Base-by-base conservation (phyloP, 2,888 invertebrate genomes). In the Chydorus sphaericus region DNA sequence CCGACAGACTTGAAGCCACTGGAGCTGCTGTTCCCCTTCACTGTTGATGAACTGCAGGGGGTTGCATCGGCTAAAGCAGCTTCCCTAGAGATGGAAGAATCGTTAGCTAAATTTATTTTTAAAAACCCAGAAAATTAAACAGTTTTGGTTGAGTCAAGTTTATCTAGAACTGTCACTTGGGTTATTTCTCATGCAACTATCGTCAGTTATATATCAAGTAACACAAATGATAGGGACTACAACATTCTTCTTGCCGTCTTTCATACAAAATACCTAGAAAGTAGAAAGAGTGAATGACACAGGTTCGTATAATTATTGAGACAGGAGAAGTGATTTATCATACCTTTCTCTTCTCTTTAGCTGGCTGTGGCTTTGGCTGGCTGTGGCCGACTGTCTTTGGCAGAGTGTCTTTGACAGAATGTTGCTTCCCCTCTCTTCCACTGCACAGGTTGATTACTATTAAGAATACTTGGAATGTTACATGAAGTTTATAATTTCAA, bases 341-440 rank as follows among this genome's bases (percentile, higher is more conserved):
- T 28, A 57, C 53, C 30, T 57, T 52, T 48, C 49, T 55, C 14
- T 54, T 57, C 58, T 75, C 74, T 67, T 84, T 83, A n/a, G n/a
- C n/a, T n/a, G n/a, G n/a, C n/a, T n/a, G n/a, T n/a, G n/a, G n/a
- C n/a, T n/a, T n/a, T n/a, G 6, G 88, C 88, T 23, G 83, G 83
- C 65, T 92, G 89, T 0, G 90, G 86, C 61, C 83, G 83, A 66
- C 96, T 96, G 63, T 91, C 89, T 64, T 83, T 82, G 68, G 96
- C 92, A 60, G 97, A 94, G 67, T 97, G 97, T 81, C 78, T 2
- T 89, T 80, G 0, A 97, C 93, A 0, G 85, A 97, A 94, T 0
- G 93, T 90, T 3, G 81, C 75, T 64, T 89, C 83, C 0, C 85
- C 89, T 11, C 83, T 75, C 56, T 79, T 79, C 0, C 85, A 80